Evolutionary conservation across 2,797 vertebrate genomes (phyloP).

Genomic region (Anas bahamensis): DNA sequence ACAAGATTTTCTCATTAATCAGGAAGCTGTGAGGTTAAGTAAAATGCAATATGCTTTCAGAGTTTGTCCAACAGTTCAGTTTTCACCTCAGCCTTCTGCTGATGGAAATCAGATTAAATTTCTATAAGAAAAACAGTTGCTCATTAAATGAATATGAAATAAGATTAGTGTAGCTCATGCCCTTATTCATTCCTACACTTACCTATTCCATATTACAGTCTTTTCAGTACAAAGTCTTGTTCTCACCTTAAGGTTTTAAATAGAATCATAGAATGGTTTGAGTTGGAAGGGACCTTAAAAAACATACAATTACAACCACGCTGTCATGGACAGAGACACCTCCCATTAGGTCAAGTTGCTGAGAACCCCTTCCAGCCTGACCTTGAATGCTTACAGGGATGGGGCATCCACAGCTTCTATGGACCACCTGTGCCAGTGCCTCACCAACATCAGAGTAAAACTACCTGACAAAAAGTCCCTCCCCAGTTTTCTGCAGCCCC

Average conservation of each 20-base stretch:
- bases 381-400: too few relatives aligned
- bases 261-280: too few relatives aligned
- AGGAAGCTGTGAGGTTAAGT: neutral
- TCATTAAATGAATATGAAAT: neutral
- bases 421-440: too few relatives aligned
- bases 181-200: neutral
- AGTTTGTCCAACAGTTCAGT: neutral
- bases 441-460: too few relatives aligned
- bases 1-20: neutral
- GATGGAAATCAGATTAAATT: neutral
- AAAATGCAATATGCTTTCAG: neutral
- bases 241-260: neutral
- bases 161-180: neutral
- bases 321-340: too few relatives aligned
- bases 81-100: neutral
- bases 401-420: too few relatives aligned
- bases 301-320: too few relatives aligned
- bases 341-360: too few relatives aligned
- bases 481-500: too few relatives aligned
- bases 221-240: neutral
- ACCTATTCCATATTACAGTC: fast-evolving
- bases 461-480: too few relatives aligned
- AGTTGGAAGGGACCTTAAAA: too few relatives aligned
- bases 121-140: neutral
- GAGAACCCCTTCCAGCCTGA: too few relatives aligned